Base-by-base conservation (phyloP, 2,113 vertebrate species). In the Dipodomys spectabilis region DNA sequence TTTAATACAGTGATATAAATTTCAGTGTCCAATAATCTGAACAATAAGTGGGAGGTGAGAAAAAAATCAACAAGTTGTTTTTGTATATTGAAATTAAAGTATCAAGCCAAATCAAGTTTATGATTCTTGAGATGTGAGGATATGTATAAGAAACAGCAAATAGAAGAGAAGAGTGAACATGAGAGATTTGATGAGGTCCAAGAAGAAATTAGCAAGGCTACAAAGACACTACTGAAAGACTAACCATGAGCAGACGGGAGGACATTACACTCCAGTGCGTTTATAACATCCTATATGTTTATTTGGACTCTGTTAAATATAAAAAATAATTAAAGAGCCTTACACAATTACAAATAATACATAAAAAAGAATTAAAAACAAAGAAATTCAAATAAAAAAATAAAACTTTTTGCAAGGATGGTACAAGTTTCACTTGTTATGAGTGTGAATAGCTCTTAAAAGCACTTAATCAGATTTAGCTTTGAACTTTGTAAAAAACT, bases 61-160 rank as follows among this genome's bases (percentile, higher is more conserved):
- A 2, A 9, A 86, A 72, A 87, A 32, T 44, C 79, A 12, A 80
- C 30, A 90, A 28, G 22, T 69, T 69, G 3, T 60, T 12, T 82
- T 65, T 94, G 28, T 74, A 71, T 6, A 77, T 11, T 65, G 16
- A 75, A 90, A 85, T 9, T 85, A 12, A 75, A 69, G 69, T 25
- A 79, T 25, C 39, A 45, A 74, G 15, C 7, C 79, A 45, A 89
- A n/a, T 28, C 45, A 44, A 45, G 19, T 60, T 39, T 79, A 77
- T 90, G 20, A 64, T 65, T 82, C 35, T 75, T 64, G 77, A 88
- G 19, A 68, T 11, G 67, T 85, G 82, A 94, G 65, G n/a, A 57
- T 83, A 88, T 32, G 71, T 72, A 30, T 53, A 72, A 90, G 20
- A 60, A 79, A 13, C 28, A 68, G n/a, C 9, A 16, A 44, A 30